Evolutionary conservation across 92 coral and sea anemone species (phyloP).

Genomic region (Diadumene lineata): DNA sequence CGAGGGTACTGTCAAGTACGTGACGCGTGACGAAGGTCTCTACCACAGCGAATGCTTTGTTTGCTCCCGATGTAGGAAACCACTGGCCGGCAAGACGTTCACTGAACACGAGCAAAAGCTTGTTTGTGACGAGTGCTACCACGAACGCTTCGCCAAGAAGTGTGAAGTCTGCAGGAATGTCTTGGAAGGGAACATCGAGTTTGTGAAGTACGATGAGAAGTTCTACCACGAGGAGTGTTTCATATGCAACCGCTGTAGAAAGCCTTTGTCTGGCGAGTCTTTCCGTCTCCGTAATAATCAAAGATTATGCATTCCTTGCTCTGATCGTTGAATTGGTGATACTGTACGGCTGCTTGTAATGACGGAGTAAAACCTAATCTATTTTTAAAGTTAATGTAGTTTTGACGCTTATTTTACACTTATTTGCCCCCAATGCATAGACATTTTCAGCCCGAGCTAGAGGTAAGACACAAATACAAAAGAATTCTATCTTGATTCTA

Average conservation of each 20-base stretch:
- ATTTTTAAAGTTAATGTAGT: no score
- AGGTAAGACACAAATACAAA: no score
- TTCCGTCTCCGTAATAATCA: conserved; percentile 62
- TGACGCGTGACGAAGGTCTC: conserved; percentile 68
- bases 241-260: conserved; percentile 77
- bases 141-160: conserved; percentile 83
- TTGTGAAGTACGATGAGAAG: conserved; percentile 94
- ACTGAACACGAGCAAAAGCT: conserved; percentile 79
- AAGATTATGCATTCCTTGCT: conserved; percentile 73
- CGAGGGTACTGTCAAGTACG: conserved; percentile 48
- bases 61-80: conserved; percentile 74
- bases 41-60: conserved; percentile 90
- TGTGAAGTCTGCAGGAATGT: conserved; percentile 78
- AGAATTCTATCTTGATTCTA: no score
- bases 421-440: no score
- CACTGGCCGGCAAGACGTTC: conserved; percentile 97
- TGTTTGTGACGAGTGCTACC: conserved; percentile 93
- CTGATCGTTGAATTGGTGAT: conserved; percentile 12
- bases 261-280: conserved; percentile 85
- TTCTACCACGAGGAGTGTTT: conserved; percentile 94
- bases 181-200: conserved; percentile 95
- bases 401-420: no score
- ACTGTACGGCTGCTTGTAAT: conserved; percentile 2
- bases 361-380: no score
- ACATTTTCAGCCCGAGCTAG: no score